These are phyloP conservation scores for Drosophila peninsularis DNA, from an alignment of 2,888 invertebrate genomes.

Conservation along the genomic window DNA sequence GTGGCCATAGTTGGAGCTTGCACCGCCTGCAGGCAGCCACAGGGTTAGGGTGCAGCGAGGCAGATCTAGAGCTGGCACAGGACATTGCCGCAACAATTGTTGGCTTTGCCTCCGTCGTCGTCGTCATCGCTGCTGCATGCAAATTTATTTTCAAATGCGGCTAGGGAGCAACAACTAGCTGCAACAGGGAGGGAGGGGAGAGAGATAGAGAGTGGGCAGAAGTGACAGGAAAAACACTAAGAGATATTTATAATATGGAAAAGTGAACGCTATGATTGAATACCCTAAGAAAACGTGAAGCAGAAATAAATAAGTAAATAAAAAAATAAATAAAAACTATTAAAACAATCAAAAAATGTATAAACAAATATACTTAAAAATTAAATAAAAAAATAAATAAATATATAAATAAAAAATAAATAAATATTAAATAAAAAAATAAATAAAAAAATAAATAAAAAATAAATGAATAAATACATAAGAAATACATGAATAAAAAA, in stretches of 20 bases:
- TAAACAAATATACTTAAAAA: not conserved
- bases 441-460: no score
- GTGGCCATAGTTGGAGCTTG: conserved; percentile 1
- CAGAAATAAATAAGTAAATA: no score
- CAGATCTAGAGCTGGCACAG: conserved; percentile 43
- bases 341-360: no score
- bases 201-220: not conserved
- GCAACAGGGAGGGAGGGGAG: not conserved
- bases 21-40: conserved; percentile 47
- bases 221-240: conserved; percentile 1
- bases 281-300: not conserved
- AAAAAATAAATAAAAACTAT: not conserved
- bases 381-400: no score
- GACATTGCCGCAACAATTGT: conserved; percentile 78
- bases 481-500: not conserved
- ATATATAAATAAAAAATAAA: not conserved
- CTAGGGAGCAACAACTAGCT: conserved; percentile 46
- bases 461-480: no score
- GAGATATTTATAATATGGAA: conserved; percentile 3
- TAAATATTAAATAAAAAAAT: not conserved
- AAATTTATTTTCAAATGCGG: conserved; percentile 76
- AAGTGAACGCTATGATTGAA: conserved; percentile 5
- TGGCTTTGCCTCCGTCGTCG: conserved; percentile 51
- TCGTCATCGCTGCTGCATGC: conserved; percentile 58
- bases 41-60: not conserved